Evolutionary conservation across 2,797 vertebrate species (phyloP).

Genomic region (Sebastes trivittatus): DNA sequence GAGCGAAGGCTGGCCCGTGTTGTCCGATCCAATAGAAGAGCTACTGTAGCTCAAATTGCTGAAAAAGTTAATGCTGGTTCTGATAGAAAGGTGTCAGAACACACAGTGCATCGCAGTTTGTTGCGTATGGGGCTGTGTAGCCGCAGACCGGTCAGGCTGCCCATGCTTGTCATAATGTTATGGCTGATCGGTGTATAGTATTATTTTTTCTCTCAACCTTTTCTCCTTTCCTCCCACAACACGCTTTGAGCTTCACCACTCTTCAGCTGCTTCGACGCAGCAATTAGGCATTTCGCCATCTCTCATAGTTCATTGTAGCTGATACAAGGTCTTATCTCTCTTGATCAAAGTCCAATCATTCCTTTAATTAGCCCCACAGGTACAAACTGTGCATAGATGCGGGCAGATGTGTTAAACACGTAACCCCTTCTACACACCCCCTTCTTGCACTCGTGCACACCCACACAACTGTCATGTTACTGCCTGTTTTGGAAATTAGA

Average conservation of each 20-base stretch:
- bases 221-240: conserved; percentile 22
- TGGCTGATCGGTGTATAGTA: too few species aligned
- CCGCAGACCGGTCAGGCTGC: too few species aligned
- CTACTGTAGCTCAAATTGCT: too few species aligned
- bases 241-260: not conserved
- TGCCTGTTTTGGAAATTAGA: conserved; percentile 19
- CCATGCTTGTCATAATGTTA: too few species aligned
- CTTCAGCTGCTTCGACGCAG: not conserved
- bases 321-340: conserved; percentile 29
- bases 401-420: conserved; percentile 37
- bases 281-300: conserved; percentile 30
- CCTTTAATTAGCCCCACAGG: conserved; percentile 69
- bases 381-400: conserved; percentile 46
- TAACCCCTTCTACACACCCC: not conserved
- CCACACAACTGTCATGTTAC: conserved; percentile 16
- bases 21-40: too few species aligned
- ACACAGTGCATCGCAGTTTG: too few species aligned
- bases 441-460: not conserved
- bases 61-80: too few species aligned
- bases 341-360: conserved; percentile 65
- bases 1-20: too few species aligned
- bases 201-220: not conserved
- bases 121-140: too few species aligned
- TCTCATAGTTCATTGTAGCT: conserved; percentile 32
- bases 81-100: too few species aligned